Conservation (phyloP, 2,797 vertebrate genomes). For the Epinephelus malabaricus region DNA sequence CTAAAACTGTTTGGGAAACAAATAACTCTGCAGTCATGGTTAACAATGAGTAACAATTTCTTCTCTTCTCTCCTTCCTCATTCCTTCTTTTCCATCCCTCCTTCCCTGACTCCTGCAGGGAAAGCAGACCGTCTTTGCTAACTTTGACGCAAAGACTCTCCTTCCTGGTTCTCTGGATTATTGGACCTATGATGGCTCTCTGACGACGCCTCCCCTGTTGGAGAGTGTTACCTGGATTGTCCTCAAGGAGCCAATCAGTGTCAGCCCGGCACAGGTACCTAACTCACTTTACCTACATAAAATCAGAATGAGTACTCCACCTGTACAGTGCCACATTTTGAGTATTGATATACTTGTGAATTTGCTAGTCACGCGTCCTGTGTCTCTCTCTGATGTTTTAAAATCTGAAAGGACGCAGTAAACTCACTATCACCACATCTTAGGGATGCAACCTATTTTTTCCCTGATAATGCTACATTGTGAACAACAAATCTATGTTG, state of each 20-base stretch:
- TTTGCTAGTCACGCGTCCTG: too few species aligned
- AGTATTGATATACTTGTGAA: too few species aligned
- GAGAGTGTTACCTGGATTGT: constrained; percentile 97
- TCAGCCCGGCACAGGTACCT: constrained; percentile 91
- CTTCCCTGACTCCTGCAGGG: constrained; percentile 79
- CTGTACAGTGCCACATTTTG: too few species aligned
- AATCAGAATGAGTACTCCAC: not conserved
- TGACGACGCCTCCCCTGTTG: constrained; percentile 95
- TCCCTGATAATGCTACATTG: too few species aligned
- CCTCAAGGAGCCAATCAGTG: constrained; percentile 91
- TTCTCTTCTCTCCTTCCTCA: not conserved
- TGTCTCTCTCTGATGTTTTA: too few species aligned
- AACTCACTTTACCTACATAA: not conserved
- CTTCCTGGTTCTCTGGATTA: constrained; percentile 90
- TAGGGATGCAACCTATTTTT: too few species aligned
- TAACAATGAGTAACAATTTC: not conserved
- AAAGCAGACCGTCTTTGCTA: constrained; percentile 88
- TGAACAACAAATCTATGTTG: too few species aligned
- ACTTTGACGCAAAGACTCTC: constrained; percentile 90
- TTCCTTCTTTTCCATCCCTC: not conserved
- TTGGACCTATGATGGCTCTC: constrained; percentile 97
- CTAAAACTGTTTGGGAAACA: not conserved
- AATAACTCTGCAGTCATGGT: not conserved
- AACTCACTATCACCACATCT: too few species aligned
- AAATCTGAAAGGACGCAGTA: too few species aligned